These are phyloP conservation scores for Dorcus parallelipipedus DNA, from an alignment of 2,888 invertebrate genomes.

Conservation along the genomic window DNA sequence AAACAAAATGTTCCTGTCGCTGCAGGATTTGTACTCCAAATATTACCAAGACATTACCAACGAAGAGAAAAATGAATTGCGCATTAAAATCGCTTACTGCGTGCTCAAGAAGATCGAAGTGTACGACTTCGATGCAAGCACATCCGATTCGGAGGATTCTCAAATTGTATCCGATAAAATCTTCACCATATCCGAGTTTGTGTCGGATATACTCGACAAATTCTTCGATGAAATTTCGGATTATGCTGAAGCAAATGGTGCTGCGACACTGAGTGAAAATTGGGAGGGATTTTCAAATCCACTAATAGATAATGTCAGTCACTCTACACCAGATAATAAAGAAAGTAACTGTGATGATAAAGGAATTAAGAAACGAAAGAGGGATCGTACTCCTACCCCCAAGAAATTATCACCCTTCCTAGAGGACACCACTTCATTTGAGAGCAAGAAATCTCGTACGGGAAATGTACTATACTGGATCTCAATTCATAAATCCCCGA, in stretches of 20 bases:
- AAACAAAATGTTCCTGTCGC: conserved; percentile 32
- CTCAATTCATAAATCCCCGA: conserved; percentile 32
- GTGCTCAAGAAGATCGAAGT: conserved; percentile 12
- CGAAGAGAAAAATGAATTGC: conserved; percentile 37
- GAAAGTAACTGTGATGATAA: background rate
- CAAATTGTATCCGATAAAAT: conserved; percentile 37
- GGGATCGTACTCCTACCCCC: background rate
- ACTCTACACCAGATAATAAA: conserved; percentile 27
- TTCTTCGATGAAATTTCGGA: conserved; percentile 32
- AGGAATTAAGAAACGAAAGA: background rate
- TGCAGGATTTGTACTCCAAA: conserved; percentile 32
- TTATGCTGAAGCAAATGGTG: background rate
- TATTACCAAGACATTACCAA: conserved; percentile 29
- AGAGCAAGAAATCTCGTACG: conserved; percentile 16
- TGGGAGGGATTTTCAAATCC: conserved; percentile 4
- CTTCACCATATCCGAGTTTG: conserved; percentile 41
- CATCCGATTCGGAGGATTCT: conserved; percentile 23
- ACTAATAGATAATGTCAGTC: background rate
- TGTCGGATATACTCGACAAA: conserved; percentile 41
- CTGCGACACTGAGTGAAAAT: background rate
- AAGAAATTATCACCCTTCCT: background rate
- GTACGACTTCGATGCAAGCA: conserved; percentile 3
- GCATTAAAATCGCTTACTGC: conserved; percentile 16
- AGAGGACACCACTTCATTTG: conserved; percentile 19
- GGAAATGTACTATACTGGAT: conserved; percentile 44